A percentile compares a stretch with the other conserved stretches of the same genome.
Conservation (phyloP, 1,140 invertebrate genomes). For the Yoshiicerus persimilis region DNA sequence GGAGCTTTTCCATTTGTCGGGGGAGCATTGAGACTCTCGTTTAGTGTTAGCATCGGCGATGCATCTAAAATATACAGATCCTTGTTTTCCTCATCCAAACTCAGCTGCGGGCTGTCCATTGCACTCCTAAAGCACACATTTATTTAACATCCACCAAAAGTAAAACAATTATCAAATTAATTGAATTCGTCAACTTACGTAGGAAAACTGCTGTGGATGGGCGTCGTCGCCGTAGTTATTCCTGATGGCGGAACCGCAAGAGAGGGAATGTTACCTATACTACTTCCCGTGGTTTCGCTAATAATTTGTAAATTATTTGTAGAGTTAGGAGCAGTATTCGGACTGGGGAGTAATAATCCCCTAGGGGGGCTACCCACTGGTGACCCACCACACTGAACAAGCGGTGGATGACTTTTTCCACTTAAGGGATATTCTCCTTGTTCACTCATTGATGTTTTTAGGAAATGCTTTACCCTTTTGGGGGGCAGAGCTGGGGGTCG, state of each 20-base stretch:
- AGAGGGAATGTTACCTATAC: slow-evolving; percentile 35
- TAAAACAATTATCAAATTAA: background rate
- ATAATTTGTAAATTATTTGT: slow-evolving; percentile 48
- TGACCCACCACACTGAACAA: background rate
- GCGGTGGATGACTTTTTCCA: slow-evolving; percentile 50
- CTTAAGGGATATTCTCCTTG: slow-evolving; percentile 34
- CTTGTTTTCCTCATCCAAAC: slow-evolving; percentile 37
- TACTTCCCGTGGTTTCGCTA: background rate
- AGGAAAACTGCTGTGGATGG: slow-evolving; percentile 24
- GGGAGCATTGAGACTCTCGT: slow-evolving; percentile 25
- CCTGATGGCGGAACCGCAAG: slow-evolving; percentile 43
- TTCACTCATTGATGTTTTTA: slow-evolving; percentile 43
- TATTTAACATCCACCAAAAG: background rate
- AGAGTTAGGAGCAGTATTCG: slow-evolving; percentile 51
- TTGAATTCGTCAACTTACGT: no score
- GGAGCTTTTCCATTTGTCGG: slow-evolving; percentile 3
- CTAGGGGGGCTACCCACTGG: background rate
- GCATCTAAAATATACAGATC: slow-evolving; percentile 40
- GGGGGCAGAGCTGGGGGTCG: slow-evolving; percentile 73
- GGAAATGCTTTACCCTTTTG: slow-evolving; percentile 61
- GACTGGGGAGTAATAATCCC: background rate
- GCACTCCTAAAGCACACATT: background rate
- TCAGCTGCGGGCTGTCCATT: slow-evolving; percentile 33
- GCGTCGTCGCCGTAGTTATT: slow-evolving; percentile 29
- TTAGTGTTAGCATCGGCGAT: slow-evolving; percentile 14